These are phyloP conservation scores for Peromyscus attwateri DNA, from an alignment of 2,797 vertebrate species.

Conservation along the genomic window DNA sequence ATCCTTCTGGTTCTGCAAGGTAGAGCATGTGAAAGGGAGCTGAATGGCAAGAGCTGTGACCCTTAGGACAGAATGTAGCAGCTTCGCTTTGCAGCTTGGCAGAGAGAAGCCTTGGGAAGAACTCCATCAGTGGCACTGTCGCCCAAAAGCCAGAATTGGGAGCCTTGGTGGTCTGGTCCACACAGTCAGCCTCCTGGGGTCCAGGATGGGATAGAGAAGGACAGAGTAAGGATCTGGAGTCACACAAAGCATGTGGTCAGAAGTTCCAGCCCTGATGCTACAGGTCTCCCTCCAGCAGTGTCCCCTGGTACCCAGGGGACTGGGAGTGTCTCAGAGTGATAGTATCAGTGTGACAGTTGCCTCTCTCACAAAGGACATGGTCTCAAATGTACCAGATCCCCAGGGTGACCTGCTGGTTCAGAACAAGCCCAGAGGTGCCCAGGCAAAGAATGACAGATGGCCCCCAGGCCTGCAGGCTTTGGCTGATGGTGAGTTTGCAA, in stretches of 20 bases:
- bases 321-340: not conserved
- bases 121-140: fast-evolving
- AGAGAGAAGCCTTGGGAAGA: not conserved
- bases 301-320: not conserved
- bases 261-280: not conserved
- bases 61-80: not conserved
- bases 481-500: not conserved
- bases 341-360: not conserved
- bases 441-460: not conserved
- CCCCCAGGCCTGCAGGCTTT: not conserved
- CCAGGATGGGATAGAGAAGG: not conserved
- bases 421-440: not conserved
- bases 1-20: not conserved
- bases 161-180: fast-evolving
- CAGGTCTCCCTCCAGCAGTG: not conserved
- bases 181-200: not conserved
- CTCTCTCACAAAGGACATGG: not conserved
- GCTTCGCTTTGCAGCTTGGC: fast-evolving
- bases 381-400: not conserved
- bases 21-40: not conserved
- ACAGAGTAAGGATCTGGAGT: not conserved
- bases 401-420: not conserved
- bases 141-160: not conserved
- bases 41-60: not conserved
- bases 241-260: fast-evolving